Evolutionary conservation across 2,797 vertebrate genomes (phyloP).

Genomic region (Bothrops alternatus): DNA sequence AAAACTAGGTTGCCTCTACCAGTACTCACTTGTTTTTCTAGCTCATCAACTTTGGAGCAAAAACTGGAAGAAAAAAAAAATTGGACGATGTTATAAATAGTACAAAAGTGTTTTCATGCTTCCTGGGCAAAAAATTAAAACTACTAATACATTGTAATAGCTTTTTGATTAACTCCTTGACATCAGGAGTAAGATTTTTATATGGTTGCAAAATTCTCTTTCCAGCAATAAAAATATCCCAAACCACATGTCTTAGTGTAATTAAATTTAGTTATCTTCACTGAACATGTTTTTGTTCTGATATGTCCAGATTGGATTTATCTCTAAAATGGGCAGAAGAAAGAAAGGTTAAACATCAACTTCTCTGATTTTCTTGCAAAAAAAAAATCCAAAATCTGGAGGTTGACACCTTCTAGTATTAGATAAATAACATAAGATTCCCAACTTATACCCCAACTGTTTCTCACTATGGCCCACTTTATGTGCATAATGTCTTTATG

Average conservation of each 20-base stretch:
- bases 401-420: background rate
- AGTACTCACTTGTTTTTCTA: background rate
- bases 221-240: conserved; percentile 49
- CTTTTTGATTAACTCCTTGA: conserved; percentile 64
- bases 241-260: conserved; percentile 57
- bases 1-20: background rate
- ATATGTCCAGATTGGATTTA: conserved; percentile 24
- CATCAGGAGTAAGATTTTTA: conserved; percentile 52
- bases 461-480: background rate
- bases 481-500: background rate
- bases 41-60: background rate
- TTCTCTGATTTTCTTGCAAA: background rate
- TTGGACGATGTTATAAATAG: conserved; percentile 22
- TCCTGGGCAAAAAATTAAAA: conserved; percentile 53
- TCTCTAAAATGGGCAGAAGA: conserved; percentile 28
- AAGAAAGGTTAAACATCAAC: background rate
- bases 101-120: conserved; percentile 50
- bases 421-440: background rate
- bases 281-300: conserved; percentile 38
- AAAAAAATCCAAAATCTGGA: background rate
- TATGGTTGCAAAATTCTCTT: conserved; percentile 44
- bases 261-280: conserved; percentile 54
- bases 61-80: background rate
- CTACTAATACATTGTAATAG: conserved; percentile 61
- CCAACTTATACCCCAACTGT: background rate